phyloP scores from a whole-genome alignment of 2,797 vertebrate species.

The Thaleichthys pacificus region DNA sequence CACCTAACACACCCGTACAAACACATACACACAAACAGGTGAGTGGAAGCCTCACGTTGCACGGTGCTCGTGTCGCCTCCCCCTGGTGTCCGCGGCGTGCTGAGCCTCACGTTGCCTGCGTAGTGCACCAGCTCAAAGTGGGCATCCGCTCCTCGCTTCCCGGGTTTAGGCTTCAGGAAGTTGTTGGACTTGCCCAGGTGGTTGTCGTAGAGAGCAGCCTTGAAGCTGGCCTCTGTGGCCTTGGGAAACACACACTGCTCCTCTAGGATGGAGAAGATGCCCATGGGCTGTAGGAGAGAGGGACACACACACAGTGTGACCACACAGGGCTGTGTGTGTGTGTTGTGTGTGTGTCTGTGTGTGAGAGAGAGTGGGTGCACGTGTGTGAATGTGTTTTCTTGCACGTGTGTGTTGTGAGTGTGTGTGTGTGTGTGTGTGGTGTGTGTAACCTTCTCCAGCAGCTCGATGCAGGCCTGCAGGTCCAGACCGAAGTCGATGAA shows the following conservation, averaged over 20 bases:
- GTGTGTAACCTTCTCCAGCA: slow-evolving; percentile 71
- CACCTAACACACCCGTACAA: slow-evolving; percentile 48
- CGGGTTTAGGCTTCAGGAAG: slow-evolving; percentile 68
- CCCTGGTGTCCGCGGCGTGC: no score
- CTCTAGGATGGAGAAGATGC: slow-evolving; percentile 77
- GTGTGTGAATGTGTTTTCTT: not conserved
- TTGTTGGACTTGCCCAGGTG: slow-evolving; percentile 68
- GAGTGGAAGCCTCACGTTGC: not conserved
- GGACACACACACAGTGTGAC: not conserved
- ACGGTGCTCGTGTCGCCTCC: not conserved
- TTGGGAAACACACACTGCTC: slow-evolving; percentile 73
- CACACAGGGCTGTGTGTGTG: not conserved
- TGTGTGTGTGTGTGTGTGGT: not conserved
- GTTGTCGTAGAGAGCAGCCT: slow-evolving; percentile 68
- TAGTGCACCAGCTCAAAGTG: slow-evolving; percentile 68
- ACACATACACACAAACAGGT: slow-evolving; percentile 1
- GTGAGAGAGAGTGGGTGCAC: not conserved
- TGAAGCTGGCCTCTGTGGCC: slow-evolving; percentile 65
- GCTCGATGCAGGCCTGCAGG: slow-evolving; percentile 76
- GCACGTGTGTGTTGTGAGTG: not conserved
- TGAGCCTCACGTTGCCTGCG: slow-evolving; percentile 51
- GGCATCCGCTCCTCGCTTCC: slow-evolving; percentile 64
- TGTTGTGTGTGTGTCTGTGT: not conserved
- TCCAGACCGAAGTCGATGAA: slow-evolving; percentile 78
- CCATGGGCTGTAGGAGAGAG: slow-evolving; percentile 62